Conservation (phyloP, 2,113 vertebrate genomes). For the Ahaetulla prasina region DNA sequence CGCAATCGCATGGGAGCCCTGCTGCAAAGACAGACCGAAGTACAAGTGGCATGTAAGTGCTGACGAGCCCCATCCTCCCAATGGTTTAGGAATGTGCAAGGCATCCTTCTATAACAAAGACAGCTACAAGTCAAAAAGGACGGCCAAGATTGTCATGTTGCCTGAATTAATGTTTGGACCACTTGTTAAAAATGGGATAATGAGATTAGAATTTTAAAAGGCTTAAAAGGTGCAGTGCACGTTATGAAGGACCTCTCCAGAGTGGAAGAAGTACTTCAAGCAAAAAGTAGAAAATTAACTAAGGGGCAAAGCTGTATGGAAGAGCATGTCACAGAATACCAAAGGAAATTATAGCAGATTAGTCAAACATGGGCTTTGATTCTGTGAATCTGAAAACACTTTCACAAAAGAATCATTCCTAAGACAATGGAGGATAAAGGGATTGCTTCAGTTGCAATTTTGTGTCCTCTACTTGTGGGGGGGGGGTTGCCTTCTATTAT, state of each 20-base stretch:
- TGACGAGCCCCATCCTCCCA: background rate
- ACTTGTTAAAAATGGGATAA: background rate
- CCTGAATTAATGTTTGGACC: background rate
- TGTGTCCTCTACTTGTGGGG: background rate
- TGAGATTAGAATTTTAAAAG: background rate
- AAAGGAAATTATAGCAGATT: background rate
- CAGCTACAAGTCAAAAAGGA: background rate
- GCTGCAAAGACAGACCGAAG: constrained; percentile 90
- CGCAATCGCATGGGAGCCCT: constrained; percentile 92
- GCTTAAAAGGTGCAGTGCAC: background rate
- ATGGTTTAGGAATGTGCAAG: background rate
- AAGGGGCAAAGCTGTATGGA: background rate
- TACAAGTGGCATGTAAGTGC: constrained; percentile 98
- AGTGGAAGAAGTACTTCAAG: background rate
- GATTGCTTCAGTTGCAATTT: background rate
- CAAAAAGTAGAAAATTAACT: background rate
- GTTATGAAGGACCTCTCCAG: background rate
- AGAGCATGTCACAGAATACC: background rate
- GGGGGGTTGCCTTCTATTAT: background rate
- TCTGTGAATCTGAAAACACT: background rate
- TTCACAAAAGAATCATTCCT: background rate
- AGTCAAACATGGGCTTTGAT: background rate
- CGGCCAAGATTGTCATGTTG: background rate
- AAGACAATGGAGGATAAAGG: background rate
- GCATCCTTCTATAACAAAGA: background rate